These are phyloP conservation scores for Villa cingulata DNA, from an alignment of 2,888 invertebrate genomes.

Conservation along the genomic window DNA sequence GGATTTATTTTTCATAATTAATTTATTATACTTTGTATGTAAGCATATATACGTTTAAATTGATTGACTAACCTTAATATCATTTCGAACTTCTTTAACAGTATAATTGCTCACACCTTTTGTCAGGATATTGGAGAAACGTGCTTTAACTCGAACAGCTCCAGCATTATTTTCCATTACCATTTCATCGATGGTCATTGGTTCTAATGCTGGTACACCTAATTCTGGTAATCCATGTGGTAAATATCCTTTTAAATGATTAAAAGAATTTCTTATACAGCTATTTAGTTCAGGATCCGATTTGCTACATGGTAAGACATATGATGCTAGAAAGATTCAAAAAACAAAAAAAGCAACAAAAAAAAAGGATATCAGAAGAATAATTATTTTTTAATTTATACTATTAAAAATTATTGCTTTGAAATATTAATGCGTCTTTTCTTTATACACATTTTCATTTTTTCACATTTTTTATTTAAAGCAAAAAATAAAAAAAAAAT, in stretches of 20 bases:
- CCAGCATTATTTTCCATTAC: constrained; percentile 68
- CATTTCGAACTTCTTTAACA: constrained; percentile 52
- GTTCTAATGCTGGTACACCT: constrained; percentile 61
- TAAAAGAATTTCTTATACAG: constrained; percentile 56
- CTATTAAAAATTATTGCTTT: too few species aligned
- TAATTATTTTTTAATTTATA: too few species aligned
- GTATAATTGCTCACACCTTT: constrained; percentile 63
- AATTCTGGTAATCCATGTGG: constrained; percentile 55
- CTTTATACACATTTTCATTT: too few species aligned
- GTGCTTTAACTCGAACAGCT: constrained; percentile 56
- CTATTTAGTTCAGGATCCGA: constrained; percentile 49
- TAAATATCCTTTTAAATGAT: constrained; percentile 57
- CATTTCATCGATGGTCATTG: constrained; percentile 52
- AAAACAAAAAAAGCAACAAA: too few species aligned
- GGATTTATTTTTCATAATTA: background rate
- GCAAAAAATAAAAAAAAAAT: too few species aligned
- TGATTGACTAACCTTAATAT: constrained; percentile 18
- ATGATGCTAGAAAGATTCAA: constrained; percentile 50
- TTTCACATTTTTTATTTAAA: too few species aligned
- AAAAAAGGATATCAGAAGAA: too few species aligned
- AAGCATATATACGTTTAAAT: too few species aligned
- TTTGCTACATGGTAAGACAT: constrained; percentile 55
- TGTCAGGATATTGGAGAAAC: constrained; percentile 61
- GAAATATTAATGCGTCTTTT: too few species aligned
- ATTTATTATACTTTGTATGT: background rate